Conservation (phyloP, 2,797 vertebrate genomes). For the Kryptolebias ocellatus region DNA sequence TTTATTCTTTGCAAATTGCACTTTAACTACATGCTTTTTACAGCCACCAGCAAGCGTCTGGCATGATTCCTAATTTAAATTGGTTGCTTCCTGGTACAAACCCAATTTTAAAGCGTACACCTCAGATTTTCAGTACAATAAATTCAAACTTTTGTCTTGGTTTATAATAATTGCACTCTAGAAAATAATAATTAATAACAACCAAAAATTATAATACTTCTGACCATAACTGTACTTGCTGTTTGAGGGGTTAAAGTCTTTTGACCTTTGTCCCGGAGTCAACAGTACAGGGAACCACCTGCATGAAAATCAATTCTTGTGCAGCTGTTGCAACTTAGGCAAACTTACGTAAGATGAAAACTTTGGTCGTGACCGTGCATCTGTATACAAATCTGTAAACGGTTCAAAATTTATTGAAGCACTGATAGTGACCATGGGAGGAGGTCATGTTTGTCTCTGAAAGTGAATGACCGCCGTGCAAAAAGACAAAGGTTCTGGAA, state of each 20-base stretch:
- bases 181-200: too few species aligned
- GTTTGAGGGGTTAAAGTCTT: neutral
- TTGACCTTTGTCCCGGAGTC: slow-evolving; percentile 45
- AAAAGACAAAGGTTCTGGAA: neutral
- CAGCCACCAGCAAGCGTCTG: too few species aligned
- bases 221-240: too few species aligned
- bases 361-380: neutral
- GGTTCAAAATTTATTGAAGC: neutral
- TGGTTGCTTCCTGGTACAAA: too few species aligned
- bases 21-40: too few species aligned
- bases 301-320: slow-evolving; percentile 33
- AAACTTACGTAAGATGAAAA: slow-evolving; percentile 30
- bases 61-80: too few species aligned
- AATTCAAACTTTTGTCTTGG: too few species aligned
- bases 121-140: too few species aligned
- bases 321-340: slow-evolving; percentile 27
- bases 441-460: neutral
- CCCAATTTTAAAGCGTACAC: too few species aligned
- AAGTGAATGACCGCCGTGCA: neutral
- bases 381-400: neutral
- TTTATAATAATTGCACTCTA: too few species aligned
- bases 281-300: slow-evolving; percentile 20
- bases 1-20: too few species aligned
- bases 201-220: too few species aligned
- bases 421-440: neutral